phyloP scores from a whole-genome alignment of 2,113 vertebrate species.

The Girardinichthys multiradiatus region DNA sequence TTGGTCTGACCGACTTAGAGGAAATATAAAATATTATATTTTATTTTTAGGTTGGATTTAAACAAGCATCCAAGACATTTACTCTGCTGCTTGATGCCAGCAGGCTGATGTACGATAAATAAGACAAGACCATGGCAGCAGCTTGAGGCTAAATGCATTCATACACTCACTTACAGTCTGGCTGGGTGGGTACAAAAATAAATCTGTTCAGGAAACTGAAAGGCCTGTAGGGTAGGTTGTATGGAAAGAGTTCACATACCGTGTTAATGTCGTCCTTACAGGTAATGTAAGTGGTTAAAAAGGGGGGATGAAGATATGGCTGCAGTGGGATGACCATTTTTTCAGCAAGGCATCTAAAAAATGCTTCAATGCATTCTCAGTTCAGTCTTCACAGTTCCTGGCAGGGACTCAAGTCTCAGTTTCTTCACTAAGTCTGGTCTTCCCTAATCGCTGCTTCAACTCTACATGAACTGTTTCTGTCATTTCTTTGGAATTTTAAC shows the following conservation, averaged over 20 bases:
- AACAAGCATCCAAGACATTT: slow-evolving; percentile 44
- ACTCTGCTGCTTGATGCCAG: slow-evolving; percentile 59
- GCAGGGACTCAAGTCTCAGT: slow-evolving; percentile 38
- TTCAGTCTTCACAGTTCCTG: slow-evolving; percentile 45
- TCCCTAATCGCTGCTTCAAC: slow-evolving; percentile 33
- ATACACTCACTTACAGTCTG: slow-evolving; percentile 47
- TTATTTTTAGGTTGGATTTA: not conserved
- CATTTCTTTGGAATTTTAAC: slow-evolving; percentile 9
- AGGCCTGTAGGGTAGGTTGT: slow-evolving; percentile 21
- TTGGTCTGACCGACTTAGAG: not conserved
- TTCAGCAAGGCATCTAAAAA: slow-evolving; percentile 38
- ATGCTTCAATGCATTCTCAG: slow-evolving; percentile 18
- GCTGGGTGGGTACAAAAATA: slow-evolving; percentile 42
- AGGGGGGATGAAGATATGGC: slow-evolving; percentile 28
- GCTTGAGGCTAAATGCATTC: slow-evolving; percentile 59
- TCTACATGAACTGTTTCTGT: slow-evolving; percentile 5
- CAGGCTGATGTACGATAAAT: slow-evolving; percentile 71
- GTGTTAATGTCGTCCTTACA: slow-evolving; percentile 30
- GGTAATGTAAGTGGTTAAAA: slow-evolving; percentile 48
- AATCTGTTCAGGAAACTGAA: slow-evolving; percentile 42
- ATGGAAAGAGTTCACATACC: slow-evolving; percentile 22
- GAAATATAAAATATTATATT: too few relatives aligned
- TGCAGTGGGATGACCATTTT: slow-evolving; percentile 4
- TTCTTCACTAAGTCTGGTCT: slow-evolving; percentile 16
- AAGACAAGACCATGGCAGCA: slow-evolving; percentile 71